A percentile compares a stretch with the other conserved stretches of the same genome.
Evolutionary conservation across 2,113 vertebrate genomes (phyloP).

Genomic region (Seriola dumerili): DNA sequence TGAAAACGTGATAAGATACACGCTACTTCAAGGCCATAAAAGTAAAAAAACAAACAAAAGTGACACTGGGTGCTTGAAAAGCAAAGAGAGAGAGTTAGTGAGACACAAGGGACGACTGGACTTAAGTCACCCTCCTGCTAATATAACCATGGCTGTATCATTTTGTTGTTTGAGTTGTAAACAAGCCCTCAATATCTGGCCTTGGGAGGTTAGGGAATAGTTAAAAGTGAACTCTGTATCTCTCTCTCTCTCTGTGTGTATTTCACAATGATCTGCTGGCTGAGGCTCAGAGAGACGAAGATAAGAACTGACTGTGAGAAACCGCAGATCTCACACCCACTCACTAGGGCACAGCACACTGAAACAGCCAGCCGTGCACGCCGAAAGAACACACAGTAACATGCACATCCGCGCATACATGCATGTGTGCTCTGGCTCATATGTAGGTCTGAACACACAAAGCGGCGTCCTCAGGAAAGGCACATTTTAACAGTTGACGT

Average conservation of each 20-base stretch:
- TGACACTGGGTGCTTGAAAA: neutral
- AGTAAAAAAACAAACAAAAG: neutral
- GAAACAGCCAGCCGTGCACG: slow-evolving; percentile 2
- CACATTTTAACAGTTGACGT: slow-evolving; percentile 22
- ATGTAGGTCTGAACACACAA: slow-evolving; percentile 36
- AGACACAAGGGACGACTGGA: slow-evolving; percentile 12
- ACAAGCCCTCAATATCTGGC: slow-evolving; percentile 70
- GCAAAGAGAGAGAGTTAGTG: slow-evolving; percentile 1
- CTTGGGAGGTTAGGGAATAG: slow-evolving; percentile 73
- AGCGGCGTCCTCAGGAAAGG: neutral
- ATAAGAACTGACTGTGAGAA: slow-evolving; percentile 83
- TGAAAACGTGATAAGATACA: slow-evolving; percentile 4
- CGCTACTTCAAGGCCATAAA: slow-evolving; percentile 6
- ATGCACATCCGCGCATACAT: neutral
- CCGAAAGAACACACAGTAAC: slow-evolving; percentile 5
- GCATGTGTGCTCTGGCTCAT: slow-evolving; percentile 3
- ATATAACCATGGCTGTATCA: slow-evolving; percentile 58
- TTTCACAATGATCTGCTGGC: slow-evolving; percentile 80
- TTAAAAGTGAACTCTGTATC: slow-evolving; percentile 72
- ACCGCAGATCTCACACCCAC: slow-evolving; percentile 82
- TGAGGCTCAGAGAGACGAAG: slow-evolving; percentile 73
- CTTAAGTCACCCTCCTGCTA: slow-evolving; percentile 31
- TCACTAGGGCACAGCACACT: slow-evolving; percentile 52
- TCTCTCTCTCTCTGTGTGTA: slow-evolving; percentile 42
- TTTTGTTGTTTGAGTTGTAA: slow-evolving; percentile 75